These are phyloP conservation scores for Tursiops truncatus DNA, from an alignment of 2,113 vertebrate species.

Conservation along the genomic window DNA sequence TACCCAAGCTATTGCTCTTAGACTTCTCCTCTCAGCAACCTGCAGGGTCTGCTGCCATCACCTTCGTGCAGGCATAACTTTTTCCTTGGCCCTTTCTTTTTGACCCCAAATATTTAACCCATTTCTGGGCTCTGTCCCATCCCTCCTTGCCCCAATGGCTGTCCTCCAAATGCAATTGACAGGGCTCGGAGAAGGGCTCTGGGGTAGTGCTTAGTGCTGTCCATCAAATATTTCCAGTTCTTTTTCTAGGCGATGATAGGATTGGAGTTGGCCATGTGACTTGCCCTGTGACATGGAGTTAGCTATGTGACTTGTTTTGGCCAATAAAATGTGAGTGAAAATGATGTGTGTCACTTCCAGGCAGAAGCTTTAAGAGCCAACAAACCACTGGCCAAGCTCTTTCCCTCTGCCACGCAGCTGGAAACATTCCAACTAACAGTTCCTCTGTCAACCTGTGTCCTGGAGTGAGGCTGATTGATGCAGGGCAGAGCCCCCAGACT, in stretches of 20 bases:
- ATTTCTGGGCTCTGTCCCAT: neutral
- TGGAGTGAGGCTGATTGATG: neutral
- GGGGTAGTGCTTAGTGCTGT: neutral
- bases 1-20: neutral
- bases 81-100: neutral
- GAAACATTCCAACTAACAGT: neutral
- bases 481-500: no score
- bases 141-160: neutral
- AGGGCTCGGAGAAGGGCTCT: neutral
- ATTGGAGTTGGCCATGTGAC: neutral
- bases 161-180: neutral
- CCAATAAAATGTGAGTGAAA: neutral
- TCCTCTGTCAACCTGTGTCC: neutral
- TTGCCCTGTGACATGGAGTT: neutral
- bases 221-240: neutral
- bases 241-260: neutral
- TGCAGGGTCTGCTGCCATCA: rapidly evolving
- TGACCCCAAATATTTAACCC: neutral
- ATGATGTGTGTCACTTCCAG: neutral
- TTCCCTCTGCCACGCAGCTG: neutral
- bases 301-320: neutral
- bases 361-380: neutral
- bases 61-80: neutral
- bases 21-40: neutral
- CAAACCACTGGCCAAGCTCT: neutral